Evolutionary conservation across 2,113 vertebrate genomes (phyloP).

Genomic region (Pica pica): DNA sequence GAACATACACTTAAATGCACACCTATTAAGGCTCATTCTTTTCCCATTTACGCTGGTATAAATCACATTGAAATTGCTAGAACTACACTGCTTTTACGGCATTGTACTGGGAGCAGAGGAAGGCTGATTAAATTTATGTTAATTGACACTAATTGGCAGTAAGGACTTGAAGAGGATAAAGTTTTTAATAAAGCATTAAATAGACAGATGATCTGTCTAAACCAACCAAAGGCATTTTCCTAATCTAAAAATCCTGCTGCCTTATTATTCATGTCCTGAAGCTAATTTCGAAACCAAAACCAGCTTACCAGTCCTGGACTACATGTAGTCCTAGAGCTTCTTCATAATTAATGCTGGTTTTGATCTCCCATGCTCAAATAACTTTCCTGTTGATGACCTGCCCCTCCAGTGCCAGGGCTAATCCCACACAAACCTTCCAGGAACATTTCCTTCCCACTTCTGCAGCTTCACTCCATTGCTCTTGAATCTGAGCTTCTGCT

Average conservation of each 20-base stretch:
- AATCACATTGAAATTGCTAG: constrained; percentile 1
- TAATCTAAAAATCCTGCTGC: not conserved
- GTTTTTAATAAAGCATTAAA: constrained; percentile 37
- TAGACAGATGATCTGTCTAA: constrained; percentile 14
- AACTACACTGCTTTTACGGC: not conserved
- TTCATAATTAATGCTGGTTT: not conserved
- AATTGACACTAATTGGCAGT: constrained; percentile 38
- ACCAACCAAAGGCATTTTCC: not conserved
- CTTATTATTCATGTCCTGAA: not conserved
- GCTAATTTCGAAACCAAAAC: not conserved
- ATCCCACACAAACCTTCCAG: not conserved
- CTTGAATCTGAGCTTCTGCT: not conserved
- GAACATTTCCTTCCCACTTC: not conserved
- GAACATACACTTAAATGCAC: not conserved
- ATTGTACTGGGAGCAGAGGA: not conserved
- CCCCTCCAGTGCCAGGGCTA: not conserved
- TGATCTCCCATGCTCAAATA: not conserved
- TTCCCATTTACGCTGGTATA: not conserved
- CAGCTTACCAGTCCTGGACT: not conserved
- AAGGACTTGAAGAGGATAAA: constrained; percentile 5
- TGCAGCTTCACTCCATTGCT: not conserved
- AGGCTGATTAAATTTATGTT: constrained; percentile 11
- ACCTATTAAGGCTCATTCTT: constrained; percentile 18
- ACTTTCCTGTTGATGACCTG: not conserved
- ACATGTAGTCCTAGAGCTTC: not conserved